Evolutionary conservation across 2,113 vertebrate species (phyloP).

Genomic region (Pteropus alecto): DNA sequence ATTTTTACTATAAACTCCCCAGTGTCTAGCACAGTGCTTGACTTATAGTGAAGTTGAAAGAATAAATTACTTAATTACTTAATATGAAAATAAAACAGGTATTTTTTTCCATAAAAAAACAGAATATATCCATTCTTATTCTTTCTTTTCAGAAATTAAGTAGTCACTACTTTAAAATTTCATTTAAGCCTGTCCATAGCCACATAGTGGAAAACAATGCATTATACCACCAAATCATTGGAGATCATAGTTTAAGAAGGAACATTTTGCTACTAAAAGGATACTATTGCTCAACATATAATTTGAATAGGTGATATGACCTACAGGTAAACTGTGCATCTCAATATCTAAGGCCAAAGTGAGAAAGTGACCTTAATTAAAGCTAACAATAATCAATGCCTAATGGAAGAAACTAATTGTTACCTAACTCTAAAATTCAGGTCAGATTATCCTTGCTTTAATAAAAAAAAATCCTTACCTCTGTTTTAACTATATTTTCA

Average conservation of each 20-base stretch:
- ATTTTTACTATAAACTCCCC: not conserved
- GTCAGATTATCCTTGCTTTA: not conserved
- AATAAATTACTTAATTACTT: not conserved
- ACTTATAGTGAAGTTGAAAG: not conserved
- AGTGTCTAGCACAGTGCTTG: not conserved
- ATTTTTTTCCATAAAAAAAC: not conserved
- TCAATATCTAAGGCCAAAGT: not conserved
- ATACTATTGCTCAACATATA: not conserved
- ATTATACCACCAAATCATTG: not conserved
- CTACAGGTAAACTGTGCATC: not conserved
- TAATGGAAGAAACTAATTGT: constrained; percentile 35
- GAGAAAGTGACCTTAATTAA: constrained; percentile 30
- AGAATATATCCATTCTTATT: not conserved
- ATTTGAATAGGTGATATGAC: constrained; percentile 15
- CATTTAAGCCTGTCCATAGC: not conserved
- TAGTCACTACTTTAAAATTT: not conserved
- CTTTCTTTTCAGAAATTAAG: constrained; percentile 6
- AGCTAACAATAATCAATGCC: not conserved
- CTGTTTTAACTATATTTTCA: constrained; percentile 15
- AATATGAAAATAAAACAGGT: not conserved
- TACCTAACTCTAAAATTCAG: not conserved
- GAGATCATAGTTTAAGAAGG: not conserved
- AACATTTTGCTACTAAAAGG: not conserved
- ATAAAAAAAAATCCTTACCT: not conserved
- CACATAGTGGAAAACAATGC: not conserved